A percentile compares a stretch with the other conserved stretches of the same genome.
Conservation (phyloP, 2,797 vertebrate genomes). For the Phataginus tricuspis region DNA sequence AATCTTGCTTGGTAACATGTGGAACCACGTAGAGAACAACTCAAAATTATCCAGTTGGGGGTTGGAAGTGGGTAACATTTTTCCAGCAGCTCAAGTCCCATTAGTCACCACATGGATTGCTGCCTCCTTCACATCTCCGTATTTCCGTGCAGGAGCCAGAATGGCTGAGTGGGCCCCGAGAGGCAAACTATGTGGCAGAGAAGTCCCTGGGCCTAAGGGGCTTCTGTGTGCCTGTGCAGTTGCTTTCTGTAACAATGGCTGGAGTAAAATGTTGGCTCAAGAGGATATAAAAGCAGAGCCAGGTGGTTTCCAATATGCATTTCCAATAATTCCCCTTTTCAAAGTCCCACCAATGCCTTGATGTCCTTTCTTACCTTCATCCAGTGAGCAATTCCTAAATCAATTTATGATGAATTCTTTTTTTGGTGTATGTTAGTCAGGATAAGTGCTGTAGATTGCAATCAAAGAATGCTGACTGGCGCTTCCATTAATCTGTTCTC, state of each 20-base stretch:
- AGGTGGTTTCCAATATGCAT: neutral
- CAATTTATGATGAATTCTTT: constrained; percentile 13
- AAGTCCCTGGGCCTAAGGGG: neutral
- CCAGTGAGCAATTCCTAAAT: neutral
- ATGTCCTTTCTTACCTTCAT: neutral
- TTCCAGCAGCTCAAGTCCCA: neutral
- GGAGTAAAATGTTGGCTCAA: neutral
- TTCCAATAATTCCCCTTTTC: neutral
- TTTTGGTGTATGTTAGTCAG: neutral
- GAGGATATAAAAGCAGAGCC: neutral
- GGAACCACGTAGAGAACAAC: neutral
- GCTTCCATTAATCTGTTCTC: constrained; percentile 55
- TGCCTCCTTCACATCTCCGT: neutral
- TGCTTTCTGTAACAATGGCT: neutral
- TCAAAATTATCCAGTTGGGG: neutral
- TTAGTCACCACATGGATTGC: neutral
- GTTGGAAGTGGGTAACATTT: neutral
- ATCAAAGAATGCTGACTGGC: constrained; percentile 31
- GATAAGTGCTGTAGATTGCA: neutral
- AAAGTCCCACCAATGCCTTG: neutral
- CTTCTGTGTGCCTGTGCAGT: neutral
- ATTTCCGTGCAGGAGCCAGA: neutral
- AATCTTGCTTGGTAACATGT: neutral
- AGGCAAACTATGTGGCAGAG: too few relatives aligned
- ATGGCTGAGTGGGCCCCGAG: neutral